These are phyloP conservation scores for Cranoglanis bouderius DNA, from an alignment of 2,113 vertebrate species.

Conservation along the genomic window DNA sequence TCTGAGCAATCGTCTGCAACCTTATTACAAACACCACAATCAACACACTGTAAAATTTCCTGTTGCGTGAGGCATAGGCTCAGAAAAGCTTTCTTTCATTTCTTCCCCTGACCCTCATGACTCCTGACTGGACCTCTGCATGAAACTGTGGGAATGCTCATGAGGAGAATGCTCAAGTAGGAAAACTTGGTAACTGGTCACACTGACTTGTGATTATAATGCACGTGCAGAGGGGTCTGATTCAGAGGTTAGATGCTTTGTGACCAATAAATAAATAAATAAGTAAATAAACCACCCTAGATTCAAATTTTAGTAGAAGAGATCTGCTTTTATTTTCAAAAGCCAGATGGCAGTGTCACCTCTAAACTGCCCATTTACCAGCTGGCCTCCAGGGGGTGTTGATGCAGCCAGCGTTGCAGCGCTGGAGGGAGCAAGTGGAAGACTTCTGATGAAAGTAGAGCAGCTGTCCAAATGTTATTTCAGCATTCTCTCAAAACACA, in stretches of 20 bases:
- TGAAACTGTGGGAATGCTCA: conserved; percentile 68
- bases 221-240: conserved; percentile 22
- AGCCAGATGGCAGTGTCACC: neutral
- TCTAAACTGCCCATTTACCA: neutral
- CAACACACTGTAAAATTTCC: conserved; percentile 36
- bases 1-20: neutral
- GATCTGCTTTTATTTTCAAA: conserved; percentile 1
- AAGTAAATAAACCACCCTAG: conserved; percentile 11
- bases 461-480: conserved; percentile 75
- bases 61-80: conserved; percentile 49
- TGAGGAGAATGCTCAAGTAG: conserved; percentile 51
- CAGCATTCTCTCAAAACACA: conserved; percentile 55
- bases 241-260: conserved; percentile 59
- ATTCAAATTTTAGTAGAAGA: conserved; percentile 35
- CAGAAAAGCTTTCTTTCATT: conserved; percentile 39
- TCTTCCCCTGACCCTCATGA: conserved; percentile 39
- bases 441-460: conserved; percentile 57
- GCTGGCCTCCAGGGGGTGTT: conserved; percentile 8
- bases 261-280: conserved; percentile 15
- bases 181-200: conserved; percentile 62
- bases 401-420: conserved; percentile 23
- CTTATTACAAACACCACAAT: neutral
- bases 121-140: conserved; percentile 44
- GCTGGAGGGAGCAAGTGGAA: conserved; percentile 52
- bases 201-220: conserved; percentile 55